These are phyloP conservation scores for Hyalella azteca DNA, from an alignment of 2,888 invertebrate genomes.

Conservation along the genomic window DNA sequence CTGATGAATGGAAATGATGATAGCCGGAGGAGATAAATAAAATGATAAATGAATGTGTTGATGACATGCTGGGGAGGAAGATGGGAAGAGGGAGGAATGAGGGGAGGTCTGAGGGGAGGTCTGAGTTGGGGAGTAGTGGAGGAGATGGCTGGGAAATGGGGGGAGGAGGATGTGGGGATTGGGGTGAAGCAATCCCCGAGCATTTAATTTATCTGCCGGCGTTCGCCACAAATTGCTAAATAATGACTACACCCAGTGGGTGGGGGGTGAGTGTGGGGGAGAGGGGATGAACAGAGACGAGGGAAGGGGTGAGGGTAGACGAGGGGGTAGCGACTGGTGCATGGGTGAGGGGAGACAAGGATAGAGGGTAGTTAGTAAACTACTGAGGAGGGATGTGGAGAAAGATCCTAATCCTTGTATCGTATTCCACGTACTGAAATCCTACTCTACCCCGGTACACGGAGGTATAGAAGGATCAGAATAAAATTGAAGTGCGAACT, in stretches of 20 bases:
- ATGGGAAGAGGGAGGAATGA: neutral
- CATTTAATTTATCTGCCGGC: slow-evolving; percentile 30
- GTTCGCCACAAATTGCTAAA: slow-evolving; percentile 24
- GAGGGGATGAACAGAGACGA: neutral
- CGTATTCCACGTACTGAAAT: no score
- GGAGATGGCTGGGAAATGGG: neutral
- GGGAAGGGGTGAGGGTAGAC: neutral
- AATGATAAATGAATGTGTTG: no score
- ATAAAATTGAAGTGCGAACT: no score
- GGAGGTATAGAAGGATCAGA: no score
- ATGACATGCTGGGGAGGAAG: no score
- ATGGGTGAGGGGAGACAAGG: neutral
- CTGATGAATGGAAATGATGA: no score
- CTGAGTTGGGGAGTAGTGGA: neutral
- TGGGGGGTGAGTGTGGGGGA: neutral
- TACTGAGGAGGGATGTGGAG: neutral
- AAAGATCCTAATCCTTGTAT: no score
- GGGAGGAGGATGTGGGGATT: neutral
- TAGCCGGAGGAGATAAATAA: no score
- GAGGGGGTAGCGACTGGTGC: neutral
- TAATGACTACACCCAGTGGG: slow-evolving; percentile 4
- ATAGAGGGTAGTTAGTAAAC: neutral
- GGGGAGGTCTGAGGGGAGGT: neutral
- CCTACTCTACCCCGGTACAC: no score
- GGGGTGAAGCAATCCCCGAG: slow-evolving; percentile 8